A percentile compares a stretch with the other conserved stretches of the same genome.
Evolutionary conservation across 2,888 invertebrate genomes (phyloP).

Genomic region (Cinara cedri): DNA sequence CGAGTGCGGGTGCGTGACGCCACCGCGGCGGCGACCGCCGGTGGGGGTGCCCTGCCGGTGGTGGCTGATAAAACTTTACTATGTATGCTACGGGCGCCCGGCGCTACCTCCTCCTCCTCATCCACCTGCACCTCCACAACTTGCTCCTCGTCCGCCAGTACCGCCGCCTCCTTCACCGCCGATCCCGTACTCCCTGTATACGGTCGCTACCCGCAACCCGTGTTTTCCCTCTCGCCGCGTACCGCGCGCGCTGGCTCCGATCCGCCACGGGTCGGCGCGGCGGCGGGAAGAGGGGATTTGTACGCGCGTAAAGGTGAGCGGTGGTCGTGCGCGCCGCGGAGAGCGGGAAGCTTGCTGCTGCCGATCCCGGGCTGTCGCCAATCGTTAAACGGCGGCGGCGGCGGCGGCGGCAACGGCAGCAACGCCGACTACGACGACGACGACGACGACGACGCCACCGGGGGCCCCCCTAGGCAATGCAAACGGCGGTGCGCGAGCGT

Average conservation of each 20-base stretch:
- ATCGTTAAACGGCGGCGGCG: constrained; percentile 56
- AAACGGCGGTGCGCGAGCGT: constrained; percentile 16
- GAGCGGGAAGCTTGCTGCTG: constrained; percentile 48
- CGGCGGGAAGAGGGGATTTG: background rate
- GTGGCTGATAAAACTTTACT: constrained; percentile 54
- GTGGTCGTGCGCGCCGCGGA: background rate
- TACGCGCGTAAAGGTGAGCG: constrained; percentile 48
- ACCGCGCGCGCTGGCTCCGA: background rate
- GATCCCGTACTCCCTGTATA: too few species aligned
- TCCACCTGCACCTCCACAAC: too few species aligned
- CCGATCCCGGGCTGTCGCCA: constrained; percentile 57
- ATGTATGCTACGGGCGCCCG: constrained; percentile 29
- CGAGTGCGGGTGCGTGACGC: constrained; percentile 51
- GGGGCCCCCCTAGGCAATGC: background rate
- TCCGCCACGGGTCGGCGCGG: background rate
- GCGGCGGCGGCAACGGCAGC: constrained; percentile 7
- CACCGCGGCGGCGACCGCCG: constrained; percentile 19
- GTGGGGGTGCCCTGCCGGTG: constrained; percentile 26
- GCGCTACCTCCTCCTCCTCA: background rate
- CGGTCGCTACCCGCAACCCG: constrained; percentile 15
- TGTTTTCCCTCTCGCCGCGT: background rate
- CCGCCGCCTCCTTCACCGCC: too few species aligned
- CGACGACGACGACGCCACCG: constrained; percentile 25
- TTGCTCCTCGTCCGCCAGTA: too few species aligned
- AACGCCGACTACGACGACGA: background rate